Percentiles rank a stretch among this genome's conserved stretches.
These are phyloP conservation scores for Hedya salicella DNA, from an alignment of 2,888 invertebrate genomes.

Conservation along the genomic window DNA sequence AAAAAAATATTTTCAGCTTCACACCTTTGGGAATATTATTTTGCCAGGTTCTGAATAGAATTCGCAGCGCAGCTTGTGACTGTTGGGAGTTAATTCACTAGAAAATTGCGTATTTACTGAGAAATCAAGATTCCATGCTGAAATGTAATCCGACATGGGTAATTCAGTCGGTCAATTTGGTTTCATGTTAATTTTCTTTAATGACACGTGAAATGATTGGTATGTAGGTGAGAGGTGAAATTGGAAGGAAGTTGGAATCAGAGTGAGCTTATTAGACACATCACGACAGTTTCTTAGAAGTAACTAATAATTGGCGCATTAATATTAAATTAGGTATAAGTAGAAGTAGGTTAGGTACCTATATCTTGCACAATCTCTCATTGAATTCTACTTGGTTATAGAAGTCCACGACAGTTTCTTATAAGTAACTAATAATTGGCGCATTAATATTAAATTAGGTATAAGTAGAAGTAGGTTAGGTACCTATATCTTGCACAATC, in stretches of 20 bases:
- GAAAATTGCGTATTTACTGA: constrained; percentile 1
- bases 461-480: no score
- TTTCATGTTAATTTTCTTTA: constrained; percentile 24
- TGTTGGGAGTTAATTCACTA: neutral
- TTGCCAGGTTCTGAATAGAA: no score
- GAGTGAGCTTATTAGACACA: constrained; percentile 3
- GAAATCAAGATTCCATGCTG: constrained; percentile 28
- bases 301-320: constrained; percentile 4
- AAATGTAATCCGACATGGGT: constrained; percentile 37
- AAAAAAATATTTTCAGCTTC: neutral
- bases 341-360: no score
- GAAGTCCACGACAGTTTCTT: neutral
- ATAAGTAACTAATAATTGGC: constrained; percentile 8
- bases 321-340: neutral
- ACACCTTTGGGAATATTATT: neutral
- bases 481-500: neutral
- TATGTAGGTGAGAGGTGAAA: constrained; percentile 35
- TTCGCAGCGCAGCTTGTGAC: no score
- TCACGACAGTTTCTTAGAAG: constrained; percentile 1
- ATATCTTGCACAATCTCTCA: neutral
- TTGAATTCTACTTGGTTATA: no score
- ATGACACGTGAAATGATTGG: constrained; percentile 30
- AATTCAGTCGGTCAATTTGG: constrained; percentile 20
- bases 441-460: neutral
- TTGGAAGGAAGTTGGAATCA: constrained; percentile 32